Percentiles rank a stretch among this genome's conserved stretches.
Conservation (phyloP, 2,113 vertebrate species). For the Bolborhynchus lineola region DNA sequence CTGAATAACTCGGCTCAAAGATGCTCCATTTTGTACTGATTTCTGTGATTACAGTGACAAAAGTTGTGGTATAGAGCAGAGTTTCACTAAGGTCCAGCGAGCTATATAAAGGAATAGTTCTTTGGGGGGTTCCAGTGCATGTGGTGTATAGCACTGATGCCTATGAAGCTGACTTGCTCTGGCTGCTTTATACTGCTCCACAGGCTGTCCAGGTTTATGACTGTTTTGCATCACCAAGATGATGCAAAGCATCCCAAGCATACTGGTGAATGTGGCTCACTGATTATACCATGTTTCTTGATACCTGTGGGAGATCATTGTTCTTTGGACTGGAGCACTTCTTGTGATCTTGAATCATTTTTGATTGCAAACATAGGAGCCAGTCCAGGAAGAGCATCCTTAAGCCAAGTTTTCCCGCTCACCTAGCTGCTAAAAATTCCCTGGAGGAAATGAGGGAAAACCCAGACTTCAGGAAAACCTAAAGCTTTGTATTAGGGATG, state of each 20-base stretch:
- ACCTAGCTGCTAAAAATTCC: constrained; percentile 56
- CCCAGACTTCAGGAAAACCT: constrained; percentile 20
- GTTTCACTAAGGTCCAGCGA: neutral
- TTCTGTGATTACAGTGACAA: neutral
- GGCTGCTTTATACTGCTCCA: neutral
- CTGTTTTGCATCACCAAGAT: neutral
- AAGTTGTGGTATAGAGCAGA: neutral
- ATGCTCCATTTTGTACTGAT: neutral
- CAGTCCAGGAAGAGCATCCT: constrained; percentile 50
- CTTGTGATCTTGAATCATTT: constrained; percentile 30
- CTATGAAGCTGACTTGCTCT: neutral
- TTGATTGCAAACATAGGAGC: constrained; percentile 36
- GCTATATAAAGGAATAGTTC: neutral
- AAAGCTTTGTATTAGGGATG: neutral
- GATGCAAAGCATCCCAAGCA: neutral
- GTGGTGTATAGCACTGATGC: neutral
- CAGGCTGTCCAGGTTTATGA: neutral
- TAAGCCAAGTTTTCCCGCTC: constrained; percentile 55
- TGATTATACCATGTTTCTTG: neutral
- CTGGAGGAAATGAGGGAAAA: constrained; percentile 50
- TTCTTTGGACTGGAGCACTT: neutral
- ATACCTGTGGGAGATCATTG: constrained; percentile 50
- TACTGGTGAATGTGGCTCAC: neutral
- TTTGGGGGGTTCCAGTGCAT: neutral
- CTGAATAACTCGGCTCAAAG: neutral